Evolutionary conservation across 2,888 invertebrate genomes (phyloP).

Genomic region (Mallateleia sp.): DNA sequence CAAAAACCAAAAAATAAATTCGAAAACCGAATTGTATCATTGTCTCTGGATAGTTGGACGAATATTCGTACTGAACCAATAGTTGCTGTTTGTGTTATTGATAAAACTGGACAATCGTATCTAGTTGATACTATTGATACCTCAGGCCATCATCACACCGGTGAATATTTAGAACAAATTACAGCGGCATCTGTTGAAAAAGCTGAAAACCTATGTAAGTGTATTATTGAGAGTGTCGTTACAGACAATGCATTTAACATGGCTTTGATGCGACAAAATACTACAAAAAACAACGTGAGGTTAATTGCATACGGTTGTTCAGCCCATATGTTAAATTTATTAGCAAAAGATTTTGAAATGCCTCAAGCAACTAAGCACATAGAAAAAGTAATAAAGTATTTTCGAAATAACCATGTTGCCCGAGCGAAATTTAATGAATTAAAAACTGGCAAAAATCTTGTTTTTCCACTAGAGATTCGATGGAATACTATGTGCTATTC

Average conservation of each 20-base stretch:
- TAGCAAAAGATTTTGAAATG: slow-evolving; percentile 28
- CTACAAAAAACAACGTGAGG: not conserved
- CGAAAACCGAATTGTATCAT: not conserved
- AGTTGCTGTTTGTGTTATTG: slow-evolving; percentile 37
- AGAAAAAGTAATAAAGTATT: slow-evolving; percentile 18
- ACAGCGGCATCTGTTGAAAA: not conserved
- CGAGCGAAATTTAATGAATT: slow-evolving; percentile 18
- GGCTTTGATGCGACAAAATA: not conserved
- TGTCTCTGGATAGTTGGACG: slow-evolving; percentile 28
- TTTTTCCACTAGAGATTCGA: slow-evolving; percentile 23
- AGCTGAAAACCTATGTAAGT: slow-evolving; percentile 3
- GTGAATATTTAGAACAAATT: slow-evolving; percentile 39
- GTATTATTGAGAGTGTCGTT: slow-evolving; percentile 13
- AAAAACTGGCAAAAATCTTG: slow-evolving; percentile 1
- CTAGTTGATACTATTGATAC: slow-evolving; percentile 50
- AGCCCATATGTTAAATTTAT: slow-evolving; percentile 26
- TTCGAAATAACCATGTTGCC: slow-evolving; percentile 35
- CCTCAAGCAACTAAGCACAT: slow-evolving; percentile 22
- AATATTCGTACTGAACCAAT: slow-evolving; percentile 44
- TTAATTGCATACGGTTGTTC: slow-evolving; percentile 3
- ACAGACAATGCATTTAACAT: slow-evolving; percentile 26
- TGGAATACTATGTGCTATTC: slow-evolving; percentile 26
- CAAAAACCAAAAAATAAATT: too few relatives aligned
- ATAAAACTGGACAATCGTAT: slow-evolving; percentile 23
- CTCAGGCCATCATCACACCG: slow-evolving; percentile 32